Evolutionary conservation across 30 jellyfish, hydroid and myxozoan genomes (phyloP).

Genomic region (Hydra vulgaris): DNA sequence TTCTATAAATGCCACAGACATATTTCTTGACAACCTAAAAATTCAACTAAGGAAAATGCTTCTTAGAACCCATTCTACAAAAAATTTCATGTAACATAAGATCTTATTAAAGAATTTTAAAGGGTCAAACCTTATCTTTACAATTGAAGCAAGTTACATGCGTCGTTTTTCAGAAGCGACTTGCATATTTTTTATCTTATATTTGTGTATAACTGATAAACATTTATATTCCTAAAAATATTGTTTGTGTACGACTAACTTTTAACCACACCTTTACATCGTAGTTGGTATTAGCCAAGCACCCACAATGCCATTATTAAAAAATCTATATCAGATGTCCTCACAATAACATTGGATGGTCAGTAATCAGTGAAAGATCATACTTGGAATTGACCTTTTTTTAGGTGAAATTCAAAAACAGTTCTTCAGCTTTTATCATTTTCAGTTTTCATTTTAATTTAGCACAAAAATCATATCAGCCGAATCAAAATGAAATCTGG

Average conservation of each 20-base stretch:
- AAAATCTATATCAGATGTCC: no score
- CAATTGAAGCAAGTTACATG: slow-evolving; percentile 4
- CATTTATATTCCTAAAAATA: background rate
- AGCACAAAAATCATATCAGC: background rate
- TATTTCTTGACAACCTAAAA: background rate
- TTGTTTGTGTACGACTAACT: background rate
- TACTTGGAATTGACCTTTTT: no score
- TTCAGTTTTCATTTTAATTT: background rate
- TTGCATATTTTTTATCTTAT: background rate
- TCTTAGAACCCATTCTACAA: background rate
- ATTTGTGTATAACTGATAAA: no score
- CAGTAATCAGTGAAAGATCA: no score
- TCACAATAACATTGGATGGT: no score
- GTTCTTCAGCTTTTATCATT: background rate
- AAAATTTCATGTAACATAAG: background rate
- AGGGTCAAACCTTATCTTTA: background rate
- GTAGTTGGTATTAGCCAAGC: background rate
- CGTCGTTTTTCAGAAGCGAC: background rate
- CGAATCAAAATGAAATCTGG: background rate
- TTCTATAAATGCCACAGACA: slow-evolving; percentile 1
- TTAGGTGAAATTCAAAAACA: background rate
- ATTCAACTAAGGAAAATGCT: background rate
- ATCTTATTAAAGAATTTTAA: background rate
- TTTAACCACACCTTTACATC: background rate
- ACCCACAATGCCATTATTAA: no score